Base-by-base conservation (phyloP, 2,797 vertebrate genomes). In the Myiotriccus ornatus region DNA sequence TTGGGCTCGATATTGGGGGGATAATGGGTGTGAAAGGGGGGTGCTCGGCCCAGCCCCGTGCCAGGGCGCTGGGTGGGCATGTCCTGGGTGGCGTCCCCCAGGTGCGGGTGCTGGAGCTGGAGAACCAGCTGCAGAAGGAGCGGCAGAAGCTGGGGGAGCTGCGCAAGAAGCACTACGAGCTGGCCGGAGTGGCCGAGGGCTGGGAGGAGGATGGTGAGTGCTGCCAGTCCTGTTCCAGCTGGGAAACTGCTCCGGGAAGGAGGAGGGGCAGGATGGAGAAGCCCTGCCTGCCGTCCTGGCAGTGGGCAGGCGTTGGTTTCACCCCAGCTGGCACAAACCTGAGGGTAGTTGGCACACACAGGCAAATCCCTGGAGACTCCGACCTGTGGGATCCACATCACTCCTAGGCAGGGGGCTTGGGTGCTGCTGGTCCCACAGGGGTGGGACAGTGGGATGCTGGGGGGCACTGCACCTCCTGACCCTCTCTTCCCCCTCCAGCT, bases 101-200 rank as follows among this genome's bases (percentile, higher is more conserved):
- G 99, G 99, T 99, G 59, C 97, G 98, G 87, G 99, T 99, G 65
- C 96, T 99, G 95, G 99, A 99, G 98, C 97, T 99, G 94, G 99
- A 99, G 96, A 99, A 98, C 1, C 98, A 98, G 55, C 97, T 99
- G 87, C 99, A 99, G 97, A 99, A 98, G 96, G 99, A 99, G 94
- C 98, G 99, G 14, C 98, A 99, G 93, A 99, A 98, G 78, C 98
- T 99, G 35, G 99, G 99, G 10, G 99, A 99, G 79, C 98, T 99
- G 93, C 98, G 99, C 91, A 99, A 99, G 97, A 99, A 99, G 94
- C 99, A 99, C 97, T 99, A 99, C 2, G 98, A 99, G 94, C 97
- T 99, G 86, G 99, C 99, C 0, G 99, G 99, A 0, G 99, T 99
- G 23, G 98, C 99, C 0, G 99, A 99, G 94, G 99, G 99, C 95